Base-by-base conservation (phyloP, 2,113 vertebrate genomes). In the Caretta caretta region DNA sequence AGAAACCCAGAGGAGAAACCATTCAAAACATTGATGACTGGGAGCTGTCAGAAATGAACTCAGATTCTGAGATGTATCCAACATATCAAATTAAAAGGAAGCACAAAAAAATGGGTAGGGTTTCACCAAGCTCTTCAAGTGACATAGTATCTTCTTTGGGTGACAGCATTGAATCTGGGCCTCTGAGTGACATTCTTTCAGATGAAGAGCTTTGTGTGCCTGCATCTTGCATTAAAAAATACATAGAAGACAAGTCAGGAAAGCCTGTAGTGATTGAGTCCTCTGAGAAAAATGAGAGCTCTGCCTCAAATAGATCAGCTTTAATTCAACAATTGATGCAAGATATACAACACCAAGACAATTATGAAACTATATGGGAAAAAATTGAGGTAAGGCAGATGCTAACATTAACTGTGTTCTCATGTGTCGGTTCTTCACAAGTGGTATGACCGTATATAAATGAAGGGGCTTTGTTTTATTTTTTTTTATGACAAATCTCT, bases 1-100 rank as follows among this genome's bases (percentile, higher is more conserved):
- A 98, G 96, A 98, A 98, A 91, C 97, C 98, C 29, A 97, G 97
- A 96, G 98, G 98, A 89, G 98, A 99, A 92, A 98, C 97, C 19
- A 92, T 99, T 95, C 99, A 97, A 98, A 99, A 99, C 59, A 99
- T 99, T 62, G 99, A 99, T 85, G 99, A 99, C 96, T 99, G 99
- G 99, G 99, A 99, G 38, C 97, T 99, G 87, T 99, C 99, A 6
- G 99, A 99, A 97, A 98, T 99, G 96, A 99, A 99, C 96, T 98
- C 98, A 1, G 99, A 99, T 94, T 99, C 99, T 98, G 99, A 99
- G 90, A 94, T 95, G 29, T 98, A 98, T 79, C 97, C 98, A 8
- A 96, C 95, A 0, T 97, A 98, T 42, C 98, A 98, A 27, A 96
- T 97, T 57, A 98, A 98, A 97, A 98, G 90, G 75, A 97, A 98